These are phyloP conservation scores for Sinocyclocheilus anophthalmus DNA, from an alignment of 2,113 vertebrate species.

Conservation along the genomic window DNA sequence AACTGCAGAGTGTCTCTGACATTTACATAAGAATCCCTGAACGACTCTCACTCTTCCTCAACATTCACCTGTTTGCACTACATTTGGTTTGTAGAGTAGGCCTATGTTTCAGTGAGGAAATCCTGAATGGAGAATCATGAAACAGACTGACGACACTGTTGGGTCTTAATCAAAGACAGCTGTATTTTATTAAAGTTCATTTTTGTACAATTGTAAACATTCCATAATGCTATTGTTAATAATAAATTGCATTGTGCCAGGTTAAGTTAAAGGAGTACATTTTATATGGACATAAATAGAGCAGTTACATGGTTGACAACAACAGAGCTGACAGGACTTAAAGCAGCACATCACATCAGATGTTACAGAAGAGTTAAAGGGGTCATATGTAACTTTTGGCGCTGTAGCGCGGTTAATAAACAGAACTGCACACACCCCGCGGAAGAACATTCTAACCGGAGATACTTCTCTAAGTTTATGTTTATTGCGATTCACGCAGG, in stretches of 20 bases:
- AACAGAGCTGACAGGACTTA: too few relatives aligned
- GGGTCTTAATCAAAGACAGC: background rate
- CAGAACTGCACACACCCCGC: too few relatives aligned
- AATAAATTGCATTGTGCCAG: background rate
- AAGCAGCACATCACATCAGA: too few relatives aligned
- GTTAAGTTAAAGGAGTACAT: background rate
- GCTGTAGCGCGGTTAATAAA: too few relatives aligned
- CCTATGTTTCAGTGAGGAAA: background rate
- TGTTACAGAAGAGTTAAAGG: too few relatives aligned
- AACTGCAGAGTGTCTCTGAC: slow-evolving; percentile 1
- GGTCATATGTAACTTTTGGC: too few relatives aligned
- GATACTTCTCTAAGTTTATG: too few relatives aligned
- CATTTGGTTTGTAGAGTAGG: background rate
- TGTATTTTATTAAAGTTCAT: background rate
- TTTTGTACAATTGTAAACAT: background rate
- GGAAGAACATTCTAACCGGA: too few relatives aligned
- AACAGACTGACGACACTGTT: too few relatives aligned
- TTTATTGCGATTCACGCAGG: too few relatives aligned
- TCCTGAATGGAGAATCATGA: background rate
- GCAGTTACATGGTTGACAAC: background rate
- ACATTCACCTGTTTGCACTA: background rate
- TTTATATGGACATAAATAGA: background rate
- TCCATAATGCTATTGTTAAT: background rate
- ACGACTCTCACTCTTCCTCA: background rate
- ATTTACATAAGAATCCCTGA: slow-evolving; percentile 18